Percentiles rank a stretch among this genome's conserved stretches.
Conservation (phyloP, 2,797 vertebrate species). For the Hybognathus amarus region DNA sequence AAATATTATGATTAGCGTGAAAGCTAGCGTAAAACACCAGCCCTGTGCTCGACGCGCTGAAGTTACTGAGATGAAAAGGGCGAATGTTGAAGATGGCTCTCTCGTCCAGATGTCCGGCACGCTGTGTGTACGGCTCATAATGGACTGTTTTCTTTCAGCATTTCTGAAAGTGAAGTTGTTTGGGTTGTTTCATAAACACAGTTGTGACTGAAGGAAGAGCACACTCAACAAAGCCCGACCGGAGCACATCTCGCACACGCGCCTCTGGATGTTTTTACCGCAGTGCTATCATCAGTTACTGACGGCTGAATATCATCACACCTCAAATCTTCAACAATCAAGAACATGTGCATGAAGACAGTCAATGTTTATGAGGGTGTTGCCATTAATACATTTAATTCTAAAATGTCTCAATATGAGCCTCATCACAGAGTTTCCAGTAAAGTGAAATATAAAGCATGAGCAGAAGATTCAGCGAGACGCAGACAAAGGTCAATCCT, state of each 20-base stretch:
- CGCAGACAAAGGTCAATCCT: slow-evolving; percentile 32
- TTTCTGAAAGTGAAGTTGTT: slow-evolving; percentile 65
- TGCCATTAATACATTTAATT: background rate
- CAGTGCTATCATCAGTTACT: background rate
- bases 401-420: background rate
- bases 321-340: background rate
- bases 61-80: slow-evolving; percentile 59
- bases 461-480: slow-evolving; percentile 27
- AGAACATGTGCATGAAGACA: background rate
- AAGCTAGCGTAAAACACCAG: slow-evolving; percentile 64
- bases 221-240: slow-evolving; percentile 51
- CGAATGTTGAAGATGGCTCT: slow-evolving; percentile 59
- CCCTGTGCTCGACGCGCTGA: slow-evolving; percentile 50
- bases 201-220: slow-evolving; percentile 55
- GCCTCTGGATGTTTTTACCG: background rate
- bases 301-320: background rate
- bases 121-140: slow-evolving; percentile 62
- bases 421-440: background rate
- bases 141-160: slow-evolving; percentile 62
- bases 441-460: slow-evolving; percentile 22
- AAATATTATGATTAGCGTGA: slow-evolving; percentile 66
- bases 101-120: slow-evolving; percentile 64
- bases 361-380: background rate
- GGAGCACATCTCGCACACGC: slow-evolving; percentile 11
- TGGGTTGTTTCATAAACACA: slow-evolving; percentile 67